These are phyloP conservation scores for Ammodytes marinus DNA, from an alignment of 2,113 vertebrate species.

Conservation along the genomic window DNA sequence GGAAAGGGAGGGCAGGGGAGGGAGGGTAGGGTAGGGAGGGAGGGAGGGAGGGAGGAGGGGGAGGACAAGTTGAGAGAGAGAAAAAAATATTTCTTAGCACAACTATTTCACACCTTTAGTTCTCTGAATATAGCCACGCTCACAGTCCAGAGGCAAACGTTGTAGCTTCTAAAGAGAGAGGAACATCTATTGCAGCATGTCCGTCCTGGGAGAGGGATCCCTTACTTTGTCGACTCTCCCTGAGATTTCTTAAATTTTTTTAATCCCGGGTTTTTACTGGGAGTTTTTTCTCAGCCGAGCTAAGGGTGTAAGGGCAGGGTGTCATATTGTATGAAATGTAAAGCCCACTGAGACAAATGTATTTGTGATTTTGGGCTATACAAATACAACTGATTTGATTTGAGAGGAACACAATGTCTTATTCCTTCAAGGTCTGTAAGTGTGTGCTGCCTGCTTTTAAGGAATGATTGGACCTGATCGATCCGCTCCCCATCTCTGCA, in stretches of 20 bases:
- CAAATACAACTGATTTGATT: too few species aligned
- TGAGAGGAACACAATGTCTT: slow-evolving; percentile 8
- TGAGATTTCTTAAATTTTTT: too few species aligned
- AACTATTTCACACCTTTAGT: slow-evolving; percentile 8
- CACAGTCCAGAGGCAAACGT: not conserved
- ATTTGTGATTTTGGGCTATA: too few species aligned
- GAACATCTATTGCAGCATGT: too few species aligned
- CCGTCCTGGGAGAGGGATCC: too few species aligned
- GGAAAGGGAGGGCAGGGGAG: not conserved
- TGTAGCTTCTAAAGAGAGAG: not conserved
- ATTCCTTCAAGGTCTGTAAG: slow-evolving; percentile 1
- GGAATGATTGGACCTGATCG: not conserved
- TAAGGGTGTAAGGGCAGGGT: too few species aligned
- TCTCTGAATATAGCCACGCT: not conserved
- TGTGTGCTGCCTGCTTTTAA: not conserved
- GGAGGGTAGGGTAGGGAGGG: not conserved
- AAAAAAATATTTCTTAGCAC: slow-evolving; percentile 16
- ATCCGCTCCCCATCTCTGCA: not conserved
- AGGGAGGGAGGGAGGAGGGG: not conserved
- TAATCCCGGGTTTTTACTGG: too few species aligned
- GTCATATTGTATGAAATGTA: too few species aligned
- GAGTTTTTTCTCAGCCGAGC: too few species aligned
- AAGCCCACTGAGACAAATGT: too few species aligned
- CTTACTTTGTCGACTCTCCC: too few species aligned
- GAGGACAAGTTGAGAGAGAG: not conserved